Percentiles rank a stretch among this genome's conserved stretches.
Conservation (phyloP, 2,797 vertebrate genomes). For the Arrhamphus sclerolepis region DNA sequence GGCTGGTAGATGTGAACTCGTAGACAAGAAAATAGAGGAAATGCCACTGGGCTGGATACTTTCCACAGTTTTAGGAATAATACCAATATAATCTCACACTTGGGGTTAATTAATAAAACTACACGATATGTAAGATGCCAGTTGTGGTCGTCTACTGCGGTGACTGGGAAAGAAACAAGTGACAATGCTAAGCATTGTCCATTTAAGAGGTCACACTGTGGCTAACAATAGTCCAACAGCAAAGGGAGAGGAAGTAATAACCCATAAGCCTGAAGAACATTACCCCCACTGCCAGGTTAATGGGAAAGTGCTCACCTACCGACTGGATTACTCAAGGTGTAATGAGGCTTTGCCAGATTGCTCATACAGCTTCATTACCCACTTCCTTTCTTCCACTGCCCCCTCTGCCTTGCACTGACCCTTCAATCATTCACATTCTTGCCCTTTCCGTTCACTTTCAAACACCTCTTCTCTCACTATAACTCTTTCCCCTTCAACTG, state of each 20-base stretch:
- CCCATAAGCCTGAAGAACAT: constrained; percentile 55
- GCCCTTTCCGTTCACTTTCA: constrained; percentile 30
- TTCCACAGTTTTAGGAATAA: too few species aligned
- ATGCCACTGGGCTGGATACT: too few species aligned
- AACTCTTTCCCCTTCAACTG: constrained; percentile 50
- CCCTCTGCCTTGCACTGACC: background rate
- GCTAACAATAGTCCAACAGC: constrained; percentile 39
- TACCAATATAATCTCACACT: too few species aligned
- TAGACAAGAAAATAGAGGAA: too few species aligned
- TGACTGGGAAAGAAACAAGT: too few species aligned
- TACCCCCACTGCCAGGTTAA: constrained; percentile 12
- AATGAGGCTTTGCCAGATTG: constrained; percentile 31
- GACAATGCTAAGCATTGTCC: constrained; percentile 49
- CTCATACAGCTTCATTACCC: constrained; percentile 5
- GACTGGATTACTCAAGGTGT: constrained; percentile 38
- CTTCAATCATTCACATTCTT: constrained; percentile 45
- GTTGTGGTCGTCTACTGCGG: too few species aligned
- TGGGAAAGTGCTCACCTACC: constrained; percentile 41
- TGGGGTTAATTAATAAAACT: too few species aligned
- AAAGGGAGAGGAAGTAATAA: constrained; percentile 65
- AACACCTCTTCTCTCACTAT: constrained; percentile 35
- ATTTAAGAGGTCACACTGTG: constrained; percentile 34
- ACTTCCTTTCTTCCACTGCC: background rate
- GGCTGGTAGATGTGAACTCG: too few species aligned
- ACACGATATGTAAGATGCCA: too few species aligned